A percentile compares a stretch with the other conserved stretches of the same genome.
Evolutionary conservation across 2,888 invertebrate genomes (phyloP).

Genomic region (Exephanes ischioxanthus): DNA sequence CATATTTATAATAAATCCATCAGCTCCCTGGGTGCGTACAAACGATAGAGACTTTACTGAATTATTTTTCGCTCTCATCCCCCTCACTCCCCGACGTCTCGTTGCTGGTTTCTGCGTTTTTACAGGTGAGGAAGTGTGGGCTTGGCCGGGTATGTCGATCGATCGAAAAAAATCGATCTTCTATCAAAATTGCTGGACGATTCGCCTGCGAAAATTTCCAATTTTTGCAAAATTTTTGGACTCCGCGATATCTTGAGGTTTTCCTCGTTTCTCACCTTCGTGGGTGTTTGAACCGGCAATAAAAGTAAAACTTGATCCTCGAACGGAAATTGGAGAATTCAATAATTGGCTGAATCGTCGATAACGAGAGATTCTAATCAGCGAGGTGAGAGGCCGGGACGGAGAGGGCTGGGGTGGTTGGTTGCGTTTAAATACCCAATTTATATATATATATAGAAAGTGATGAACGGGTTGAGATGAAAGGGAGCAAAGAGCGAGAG

Average conservation of each 20-base stretch:
- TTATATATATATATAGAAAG: not conserved
- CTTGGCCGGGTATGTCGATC: not conserved
- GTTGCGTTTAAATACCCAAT: not conserved
- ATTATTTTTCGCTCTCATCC: conserved; percentile 27
- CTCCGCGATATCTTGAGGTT: not conserved
- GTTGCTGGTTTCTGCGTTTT: not conserved
- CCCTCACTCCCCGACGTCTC: not conserved
- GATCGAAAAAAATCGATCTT: conserved; percentile 51
- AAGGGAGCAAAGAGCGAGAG: conserved; percentile 45
- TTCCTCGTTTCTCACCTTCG: not conserved
- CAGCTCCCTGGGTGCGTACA: conserved; percentile 32
- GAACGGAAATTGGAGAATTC: conserved; percentile 51
- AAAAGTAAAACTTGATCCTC: conserved; percentile 61
- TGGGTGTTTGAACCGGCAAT: conserved; percentile 11
- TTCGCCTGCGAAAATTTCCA: conserved; percentile 82
- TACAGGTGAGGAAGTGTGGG: not conserved
- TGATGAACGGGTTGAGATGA: conserved; percentile 7
- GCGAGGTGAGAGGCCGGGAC: conserved; percentile 6
- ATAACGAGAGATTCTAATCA: conserved; percentile 38
- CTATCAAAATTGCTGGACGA: conserved; percentile 53
- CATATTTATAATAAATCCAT: conserved; percentile 11
- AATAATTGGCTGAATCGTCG: conserved; percentile 30
- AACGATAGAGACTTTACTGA: conserved; percentile 45
- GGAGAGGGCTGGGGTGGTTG: not conserved
- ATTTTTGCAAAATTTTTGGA: not conserved